Percentiles rank a stretch among this genome's conserved stretches.
Evolutionary conservation across 2,113 vertebrate species (phyloP).

Genomic region (Suricata suricatta): DNA sequence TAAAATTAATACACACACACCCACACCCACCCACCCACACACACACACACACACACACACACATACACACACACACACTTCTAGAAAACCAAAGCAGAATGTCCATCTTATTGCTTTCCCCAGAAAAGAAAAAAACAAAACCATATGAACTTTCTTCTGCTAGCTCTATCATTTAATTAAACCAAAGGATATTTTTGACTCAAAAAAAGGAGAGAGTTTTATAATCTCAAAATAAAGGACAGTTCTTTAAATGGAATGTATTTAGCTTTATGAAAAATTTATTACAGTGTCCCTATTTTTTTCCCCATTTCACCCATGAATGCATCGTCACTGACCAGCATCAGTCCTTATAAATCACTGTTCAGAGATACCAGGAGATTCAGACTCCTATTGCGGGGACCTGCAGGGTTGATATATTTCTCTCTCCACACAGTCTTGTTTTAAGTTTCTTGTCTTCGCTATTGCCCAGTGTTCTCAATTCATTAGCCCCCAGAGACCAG

Average conservation of each 20-base stretch:
- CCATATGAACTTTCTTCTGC: neutral
- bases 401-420: neutral
- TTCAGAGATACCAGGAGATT: neutral
- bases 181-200: neutral
- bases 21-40: neutral
- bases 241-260: neutral
- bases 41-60: neutral
- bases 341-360: neutral
- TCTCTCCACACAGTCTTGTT: neutral
- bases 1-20: neutral
- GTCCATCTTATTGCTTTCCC: neutral
- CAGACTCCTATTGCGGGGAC: neutral
- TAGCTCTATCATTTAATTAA: neutral
- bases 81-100: neutral
- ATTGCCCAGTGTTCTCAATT: neutral
- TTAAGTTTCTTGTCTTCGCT: neutral
- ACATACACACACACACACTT: neutral
- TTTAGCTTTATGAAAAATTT: neutral
- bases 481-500: neutral
- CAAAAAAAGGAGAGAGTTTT: neutral
- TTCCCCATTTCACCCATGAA: neutral
- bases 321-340: neutral
- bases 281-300: neutral
- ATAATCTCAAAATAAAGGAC: neutral
- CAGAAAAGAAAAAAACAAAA: neutral